Conservation (phyloP, 2,113 vertebrate species). For the Crotalus horridus region DNA sequence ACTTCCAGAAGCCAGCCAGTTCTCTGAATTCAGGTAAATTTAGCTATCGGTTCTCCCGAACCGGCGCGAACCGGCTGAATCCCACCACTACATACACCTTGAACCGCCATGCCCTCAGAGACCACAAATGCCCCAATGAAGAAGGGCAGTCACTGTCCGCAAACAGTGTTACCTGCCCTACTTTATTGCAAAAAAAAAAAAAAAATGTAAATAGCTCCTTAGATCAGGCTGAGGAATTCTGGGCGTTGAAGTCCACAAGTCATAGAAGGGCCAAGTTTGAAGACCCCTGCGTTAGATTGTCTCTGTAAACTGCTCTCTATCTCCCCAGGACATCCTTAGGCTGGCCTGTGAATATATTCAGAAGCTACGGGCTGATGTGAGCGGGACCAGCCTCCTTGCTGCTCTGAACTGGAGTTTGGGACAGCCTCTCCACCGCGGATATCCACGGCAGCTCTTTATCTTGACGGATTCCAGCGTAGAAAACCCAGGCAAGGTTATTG, state of each 20-base stretch:
- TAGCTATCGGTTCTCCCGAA: too few species aligned
- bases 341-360: constrained; percentile 76
- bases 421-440: constrained; percentile 80
- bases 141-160: neutral
- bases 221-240: too few species aligned
- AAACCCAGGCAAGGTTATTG: constrained; percentile 76
- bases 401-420: constrained; percentile 83
- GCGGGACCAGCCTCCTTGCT: constrained; percentile 76
- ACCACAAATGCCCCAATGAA: neutral
- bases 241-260: too few species aligned
- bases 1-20: too few species aligned
- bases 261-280: too few species aligned
- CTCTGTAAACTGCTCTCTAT: neutral
- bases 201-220: too few species aligned
- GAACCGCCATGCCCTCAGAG: neutral
- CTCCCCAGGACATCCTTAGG: constrained; percentile 73
- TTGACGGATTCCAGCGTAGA: constrained; percentile 68
- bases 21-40: too few species aligned
- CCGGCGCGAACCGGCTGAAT: too few species aligned
- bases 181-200: neutral
- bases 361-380: constrained; percentile 65
- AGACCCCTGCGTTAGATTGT: too few species aligned
- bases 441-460: constrained; percentile 92
- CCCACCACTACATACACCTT: too few species aligned
- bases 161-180: neutral